phyloP scores from a whole-genome alignment of 1,140 invertebrate genomes.

The Hydropsyche tenuis region DNA sequence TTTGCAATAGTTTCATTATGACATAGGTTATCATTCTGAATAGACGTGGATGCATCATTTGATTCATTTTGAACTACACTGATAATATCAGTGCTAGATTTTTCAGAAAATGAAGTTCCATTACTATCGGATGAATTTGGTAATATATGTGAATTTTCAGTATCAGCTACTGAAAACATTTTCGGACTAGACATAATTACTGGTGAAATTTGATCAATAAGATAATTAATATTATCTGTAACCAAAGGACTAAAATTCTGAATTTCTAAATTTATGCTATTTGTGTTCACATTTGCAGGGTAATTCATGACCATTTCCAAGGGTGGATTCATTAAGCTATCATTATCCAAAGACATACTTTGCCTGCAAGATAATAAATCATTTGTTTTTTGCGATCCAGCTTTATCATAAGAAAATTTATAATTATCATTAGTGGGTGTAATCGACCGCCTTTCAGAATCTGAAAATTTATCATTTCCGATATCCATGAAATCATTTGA shows the following conservation, averaged over 20 bases:
- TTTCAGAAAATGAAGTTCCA: slow-evolving; percentile 11
- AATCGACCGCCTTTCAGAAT: slow-evolving; percentile 1
- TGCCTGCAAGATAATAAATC: slow-evolving; percentile 48
- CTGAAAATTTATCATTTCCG: slow-evolving; percentile 10
- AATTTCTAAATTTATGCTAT: neutral
- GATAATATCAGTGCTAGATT: neutral
- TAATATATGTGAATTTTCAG: neutral
- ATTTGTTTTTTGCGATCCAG: slow-evolving; percentile 44
- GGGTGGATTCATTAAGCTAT: slow-evolving; percentile 1
- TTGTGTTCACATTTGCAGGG: neutral
- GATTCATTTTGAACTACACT: neutral
- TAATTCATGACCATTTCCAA: slow-evolving; percentile 43
- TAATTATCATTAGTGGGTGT: slow-evolving; percentile 51
- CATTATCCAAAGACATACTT: neutral
- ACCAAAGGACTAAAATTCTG: neutral
- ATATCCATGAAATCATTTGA: slow-evolving; percentile 34
- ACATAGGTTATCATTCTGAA: too few relatives aligned
- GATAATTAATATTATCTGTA: neutral
- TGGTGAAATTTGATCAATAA: neutral
- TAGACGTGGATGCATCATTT: neutral
- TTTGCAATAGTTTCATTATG: neutral
- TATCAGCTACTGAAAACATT: neutral
- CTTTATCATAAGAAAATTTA: slow-evolving; percentile 35
- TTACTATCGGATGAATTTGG: neutral
- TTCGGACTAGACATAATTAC: neutral